These are phyloP conservation scores for Chironomus riparius DNA, from an alignment of 2,888 invertebrate species.

Conservation along the genomic window DNA sequence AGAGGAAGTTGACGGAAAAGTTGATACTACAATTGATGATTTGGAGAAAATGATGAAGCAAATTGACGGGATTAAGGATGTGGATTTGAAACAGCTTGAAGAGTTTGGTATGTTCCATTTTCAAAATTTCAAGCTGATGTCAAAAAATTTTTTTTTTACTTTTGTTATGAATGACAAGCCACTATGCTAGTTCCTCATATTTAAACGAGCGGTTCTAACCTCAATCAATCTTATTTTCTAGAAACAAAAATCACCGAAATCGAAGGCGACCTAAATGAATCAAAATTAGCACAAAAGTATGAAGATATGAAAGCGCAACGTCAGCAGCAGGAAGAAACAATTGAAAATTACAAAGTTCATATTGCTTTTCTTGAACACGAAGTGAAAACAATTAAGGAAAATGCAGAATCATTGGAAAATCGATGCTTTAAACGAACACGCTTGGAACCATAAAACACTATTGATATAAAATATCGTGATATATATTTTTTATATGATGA, in stretches of 20 bases:
- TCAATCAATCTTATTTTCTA: background rate
- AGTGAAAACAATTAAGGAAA: background rate
- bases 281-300: background rate
- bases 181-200: too few relatives aligned
- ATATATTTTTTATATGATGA: background rate
- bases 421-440: conserved; percentile 19
- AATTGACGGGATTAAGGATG: background rate
- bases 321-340: conserved; percentile 5
- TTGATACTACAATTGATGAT: background rate
- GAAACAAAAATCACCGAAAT: conserved; percentile 1
- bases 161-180: too few relatives aligned
- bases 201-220: too few relatives aligned
- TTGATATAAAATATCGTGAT: background rate
- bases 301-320: background rate
- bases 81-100: background rate
- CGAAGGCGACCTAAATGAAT: conserved; percentile 6
- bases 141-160: background rate
- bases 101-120: conserved; percentile 12
- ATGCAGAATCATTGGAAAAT: conserved; percentile 22
- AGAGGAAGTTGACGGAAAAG: background rate
- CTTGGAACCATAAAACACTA: conserved; percentile 6
- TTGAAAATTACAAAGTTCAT: background rate
- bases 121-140: background rate
- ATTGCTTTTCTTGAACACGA: conserved; percentile 3
- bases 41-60: background rate